Evolutionary conservation across 1,140 invertebrate genomes (phyloP).

Genomic region (Lasioglossum baleicum): DNA sequence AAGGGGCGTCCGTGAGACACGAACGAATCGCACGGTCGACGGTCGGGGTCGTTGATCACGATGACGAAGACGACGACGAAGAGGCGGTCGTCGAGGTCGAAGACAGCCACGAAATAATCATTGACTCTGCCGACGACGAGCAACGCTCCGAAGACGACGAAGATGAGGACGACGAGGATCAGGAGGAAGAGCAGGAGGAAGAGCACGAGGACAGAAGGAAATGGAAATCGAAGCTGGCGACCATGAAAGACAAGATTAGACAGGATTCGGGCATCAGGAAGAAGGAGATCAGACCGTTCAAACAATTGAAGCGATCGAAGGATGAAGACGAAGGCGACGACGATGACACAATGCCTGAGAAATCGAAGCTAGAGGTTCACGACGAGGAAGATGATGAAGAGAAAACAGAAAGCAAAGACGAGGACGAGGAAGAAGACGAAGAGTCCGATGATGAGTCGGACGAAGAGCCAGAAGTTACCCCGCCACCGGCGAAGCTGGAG

Average conservation of each 20-base stretch:
- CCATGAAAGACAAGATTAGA: background rate
- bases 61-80: constrained; percentile 26
- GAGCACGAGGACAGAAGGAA: background rate
- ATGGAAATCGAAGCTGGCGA: constrained; percentile 26
- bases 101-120: background rate
- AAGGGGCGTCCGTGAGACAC: background rate
- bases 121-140: background rate
- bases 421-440: constrained; percentile 42
- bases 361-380: background rate
- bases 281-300: background rate
- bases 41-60: background rate
- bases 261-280: background rate
- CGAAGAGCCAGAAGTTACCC: constrained; percentile 6
- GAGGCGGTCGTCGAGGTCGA: constrained; percentile 39
- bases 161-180: background rate
- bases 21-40: background rate
- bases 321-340: constrained; percentile 6
- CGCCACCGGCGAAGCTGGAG: constrained; percentile 63
- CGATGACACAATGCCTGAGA: constrained; percentile 23
- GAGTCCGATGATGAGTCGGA: constrained; percentile 1
- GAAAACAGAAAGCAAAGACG: constrained; percentile 29
- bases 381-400: constrained; percentile 13
- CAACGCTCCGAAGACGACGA: constrained; percentile 12
- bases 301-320: constrained; percentile 1
- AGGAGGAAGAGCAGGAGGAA: constrained; percentile 14